These are phyloP conservation scores for Anthonomus grandis DNA, from an alignment of 1,140 invertebrate genomes.

Conservation along the genomic window DNA sequence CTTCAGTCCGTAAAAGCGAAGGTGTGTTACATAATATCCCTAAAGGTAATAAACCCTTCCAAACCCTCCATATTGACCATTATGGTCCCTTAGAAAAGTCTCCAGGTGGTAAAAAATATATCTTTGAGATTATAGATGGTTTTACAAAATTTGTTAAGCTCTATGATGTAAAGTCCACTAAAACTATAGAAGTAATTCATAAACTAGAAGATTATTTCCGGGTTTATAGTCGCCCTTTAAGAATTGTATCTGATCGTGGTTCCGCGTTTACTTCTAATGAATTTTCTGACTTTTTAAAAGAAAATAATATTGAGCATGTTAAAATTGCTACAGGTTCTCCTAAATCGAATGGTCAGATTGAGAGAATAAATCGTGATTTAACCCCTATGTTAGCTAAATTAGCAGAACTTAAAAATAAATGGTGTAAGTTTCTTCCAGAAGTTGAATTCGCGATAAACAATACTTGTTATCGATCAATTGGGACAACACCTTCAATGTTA, in stretches of 20 bases:
- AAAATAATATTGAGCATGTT: slow-evolving; percentile 25
- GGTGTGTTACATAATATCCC: slow-evolving; percentile 5
- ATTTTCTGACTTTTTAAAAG: slow-evolving; percentile 10
- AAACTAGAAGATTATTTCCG: slow-evolving; percentile 24
- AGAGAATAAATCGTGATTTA: slow-evolving; percentile 17
- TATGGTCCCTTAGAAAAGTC: slow-evolving; percentile 30
- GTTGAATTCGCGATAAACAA: no score
- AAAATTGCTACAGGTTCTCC: slow-evolving; percentile 36
- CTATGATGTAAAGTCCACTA: slow-evolving; percentile 18
- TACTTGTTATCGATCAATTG: no score
- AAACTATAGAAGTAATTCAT: not conserved
- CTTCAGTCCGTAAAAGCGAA: slow-evolving; percentile 1
- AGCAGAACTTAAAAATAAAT: no score
- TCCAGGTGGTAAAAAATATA: slow-evolving; percentile 12
- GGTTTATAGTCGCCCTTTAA: slow-evolving; percentile 30
- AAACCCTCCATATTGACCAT: slow-evolving; percentile 31
- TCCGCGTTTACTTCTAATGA: slow-evolving; percentile 29
- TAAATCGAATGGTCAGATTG: slow-evolving; percentile 36
- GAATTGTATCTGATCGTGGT: slow-evolving; percentile 34
- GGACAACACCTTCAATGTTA: no score
- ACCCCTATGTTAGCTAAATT: no score
- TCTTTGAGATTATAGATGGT: slow-evolving; percentile 1
- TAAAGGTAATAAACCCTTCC: slow-evolving; percentile 28
- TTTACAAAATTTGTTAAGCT: slow-evolving; percentile 27
- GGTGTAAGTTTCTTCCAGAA: no score